Evolutionary conservation across 2,113 vertebrate species (phyloP).

Genomic region (Sprattus sprattus): DNA sequence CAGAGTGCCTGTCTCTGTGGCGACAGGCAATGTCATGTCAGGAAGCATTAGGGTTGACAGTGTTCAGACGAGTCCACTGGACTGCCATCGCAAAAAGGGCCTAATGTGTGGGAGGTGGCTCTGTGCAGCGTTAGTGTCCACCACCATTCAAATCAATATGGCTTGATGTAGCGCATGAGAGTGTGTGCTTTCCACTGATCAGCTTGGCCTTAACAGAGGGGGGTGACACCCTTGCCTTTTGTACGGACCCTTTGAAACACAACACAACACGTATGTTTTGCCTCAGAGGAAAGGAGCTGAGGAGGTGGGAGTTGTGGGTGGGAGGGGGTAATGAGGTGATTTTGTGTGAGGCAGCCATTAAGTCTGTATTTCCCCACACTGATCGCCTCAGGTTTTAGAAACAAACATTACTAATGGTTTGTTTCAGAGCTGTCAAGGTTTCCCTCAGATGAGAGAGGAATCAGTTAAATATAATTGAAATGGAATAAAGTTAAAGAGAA

Average conservation of each 20-base stretch:
- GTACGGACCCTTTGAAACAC: neutral
- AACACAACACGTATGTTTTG: neutral
- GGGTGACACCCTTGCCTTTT: neutral
- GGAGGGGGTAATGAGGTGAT: neutral
- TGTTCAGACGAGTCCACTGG: conserved; percentile 47
- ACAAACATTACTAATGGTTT: conserved; percentile 63
- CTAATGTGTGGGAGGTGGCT: conserved; percentile 42
- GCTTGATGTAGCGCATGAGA: conserved; percentile 37
- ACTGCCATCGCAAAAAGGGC: conserved; percentile 29
- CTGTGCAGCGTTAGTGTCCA: conserved; percentile 47
- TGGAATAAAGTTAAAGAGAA: conserved; percentile 58
- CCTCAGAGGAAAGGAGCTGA: neutral
- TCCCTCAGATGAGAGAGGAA: conserved; percentile 50
- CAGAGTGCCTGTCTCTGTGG: conserved; percentile 37
- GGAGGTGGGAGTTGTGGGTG: neutral
- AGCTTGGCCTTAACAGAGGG: neutral
- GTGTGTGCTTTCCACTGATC: neutral
- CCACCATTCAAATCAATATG: conserved; percentile 28
- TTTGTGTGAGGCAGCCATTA: neutral
- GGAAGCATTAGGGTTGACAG: conserved; percentile 53
- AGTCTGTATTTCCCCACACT: neutral
- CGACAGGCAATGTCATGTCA: conserved; percentile 46
- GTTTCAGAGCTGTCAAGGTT: conserved; percentile 52
- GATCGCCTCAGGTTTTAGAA: conserved; percentile 46
- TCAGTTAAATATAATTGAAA: conserved; percentile 40